phyloP scores from a whole-genome alignment of 2,888 invertebrate genomes.

The Heliconius charithonia region DNA sequence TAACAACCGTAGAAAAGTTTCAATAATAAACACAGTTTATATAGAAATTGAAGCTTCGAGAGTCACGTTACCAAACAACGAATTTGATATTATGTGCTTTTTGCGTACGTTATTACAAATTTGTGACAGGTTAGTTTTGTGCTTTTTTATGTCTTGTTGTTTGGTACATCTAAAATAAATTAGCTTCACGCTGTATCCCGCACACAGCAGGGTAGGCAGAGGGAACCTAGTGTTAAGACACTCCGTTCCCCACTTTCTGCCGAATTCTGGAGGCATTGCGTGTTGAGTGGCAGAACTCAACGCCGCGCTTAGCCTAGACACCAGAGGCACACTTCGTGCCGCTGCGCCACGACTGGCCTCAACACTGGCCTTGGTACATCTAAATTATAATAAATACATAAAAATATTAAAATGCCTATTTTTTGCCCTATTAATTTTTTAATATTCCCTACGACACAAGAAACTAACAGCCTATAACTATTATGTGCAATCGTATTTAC shows the following conservation, averaged over 20 bases:
- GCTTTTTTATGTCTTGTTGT: slow-evolving; percentile 10
- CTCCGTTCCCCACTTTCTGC: too few species aligned
- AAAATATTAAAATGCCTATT: not conserved
- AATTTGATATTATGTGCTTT: slow-evolving; percentile 70
- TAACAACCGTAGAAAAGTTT: slow-evolving; percentile 50
- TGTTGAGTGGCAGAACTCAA: too few species aligned
- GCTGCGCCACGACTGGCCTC: too few species aligned
- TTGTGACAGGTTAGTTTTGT: slow-evolving; percentile 48
- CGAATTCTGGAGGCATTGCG: too few species aligned
- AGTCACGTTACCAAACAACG: slow-evolving; percentile 76
- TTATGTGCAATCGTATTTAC: not conserved
- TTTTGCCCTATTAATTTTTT: not conserved
- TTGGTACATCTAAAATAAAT: not conserved
- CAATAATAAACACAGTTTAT: slow-evolving; percentile 62
- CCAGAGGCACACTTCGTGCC: too few species aligned
- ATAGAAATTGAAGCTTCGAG: slow-evolving; percentile 56
- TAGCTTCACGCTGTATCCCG: too few species aligned
- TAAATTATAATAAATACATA: not conserved
- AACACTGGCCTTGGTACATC: not conserved
- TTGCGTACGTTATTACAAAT: slow-evolving; percentile 62
- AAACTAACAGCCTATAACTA: not conserved
- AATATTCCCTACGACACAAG: not conserved
- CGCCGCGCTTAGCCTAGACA: too few species aligned
- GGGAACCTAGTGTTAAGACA: too few species aligned
- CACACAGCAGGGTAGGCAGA: too few species aligned